These are phyloP conservation scores for Eonycteris spelaea DNA, from an alignment of 2,113 vertebrate species.

Conservation along the genomic window DNA sequence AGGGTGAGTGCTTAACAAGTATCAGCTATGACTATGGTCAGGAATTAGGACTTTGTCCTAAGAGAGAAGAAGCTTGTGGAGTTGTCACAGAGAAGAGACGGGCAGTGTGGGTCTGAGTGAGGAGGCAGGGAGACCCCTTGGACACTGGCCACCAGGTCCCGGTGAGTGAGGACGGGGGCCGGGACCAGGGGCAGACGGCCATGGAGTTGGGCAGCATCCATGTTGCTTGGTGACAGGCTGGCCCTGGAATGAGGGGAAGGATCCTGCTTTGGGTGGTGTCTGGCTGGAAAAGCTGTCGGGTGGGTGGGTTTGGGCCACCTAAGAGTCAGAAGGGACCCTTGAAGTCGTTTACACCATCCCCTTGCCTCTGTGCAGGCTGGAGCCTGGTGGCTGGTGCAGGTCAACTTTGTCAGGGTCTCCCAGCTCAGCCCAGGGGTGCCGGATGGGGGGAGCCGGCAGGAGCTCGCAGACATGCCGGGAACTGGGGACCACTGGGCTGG, in stretches of 20 bases:
- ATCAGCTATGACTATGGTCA: accelerated
- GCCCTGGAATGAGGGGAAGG: accelerated
- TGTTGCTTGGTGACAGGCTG: not conserved
- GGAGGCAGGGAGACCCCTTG: not conserved
- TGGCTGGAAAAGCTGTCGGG: too few relatives aligned
- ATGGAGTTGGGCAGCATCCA: accelerated
- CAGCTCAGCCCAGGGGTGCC: accelerated
- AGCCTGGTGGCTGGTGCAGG: accelerated
- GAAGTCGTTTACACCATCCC: not conserved
- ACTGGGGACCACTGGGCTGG: accelerated
- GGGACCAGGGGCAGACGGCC: accelerated
- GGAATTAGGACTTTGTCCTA: not conserved
- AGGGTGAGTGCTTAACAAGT: accelerated
- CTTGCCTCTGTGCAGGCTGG: not conserved
- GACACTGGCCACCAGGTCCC: not conserved
- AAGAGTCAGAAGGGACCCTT: not conserved
- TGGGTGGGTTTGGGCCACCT: not conserved
- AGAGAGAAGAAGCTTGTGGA: not conserved
- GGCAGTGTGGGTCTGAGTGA: not conserved
- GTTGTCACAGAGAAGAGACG: not conserved
- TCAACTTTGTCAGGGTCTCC: not conserved
- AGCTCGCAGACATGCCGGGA: accelerated
- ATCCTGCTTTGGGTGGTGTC: not conserved
- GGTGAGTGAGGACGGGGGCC: accelerated
- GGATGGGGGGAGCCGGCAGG: not conserved